Evolutionary conservation across 2,113 vertebrate species (phyloP).

Genomic region (Datnioides undecimradiatus): DNA sequence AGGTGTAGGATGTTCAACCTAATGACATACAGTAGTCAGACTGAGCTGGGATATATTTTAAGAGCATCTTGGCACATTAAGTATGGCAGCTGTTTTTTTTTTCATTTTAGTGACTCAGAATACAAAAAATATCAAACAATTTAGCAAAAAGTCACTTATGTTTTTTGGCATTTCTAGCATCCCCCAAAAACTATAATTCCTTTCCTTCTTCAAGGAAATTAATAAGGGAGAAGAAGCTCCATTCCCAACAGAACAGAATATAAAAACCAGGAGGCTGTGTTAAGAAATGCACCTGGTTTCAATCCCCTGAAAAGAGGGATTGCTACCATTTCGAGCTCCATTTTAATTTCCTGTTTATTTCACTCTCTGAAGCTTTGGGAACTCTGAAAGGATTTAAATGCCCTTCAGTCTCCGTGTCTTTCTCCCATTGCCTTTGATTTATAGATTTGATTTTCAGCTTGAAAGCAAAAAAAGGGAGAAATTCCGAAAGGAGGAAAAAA

Average conservation of each 20-base stretch:
- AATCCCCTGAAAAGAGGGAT: conserved; percentile 67
- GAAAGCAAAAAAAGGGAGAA: conserved; percentile 68
- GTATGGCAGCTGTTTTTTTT: not conserved
- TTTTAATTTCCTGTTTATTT: conserved; percentile 83
- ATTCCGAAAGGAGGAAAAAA: conserved; percentile 61
- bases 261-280: conserved; percentile 55
- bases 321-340: conserved; percentile 71
- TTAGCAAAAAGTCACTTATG: conserved; percentile 2
- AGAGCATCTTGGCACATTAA: conserved; percentile 8
- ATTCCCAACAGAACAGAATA: conserved; percentile 59
- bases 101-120: not conserved
- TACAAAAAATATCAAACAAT: conserved; percentile 2
- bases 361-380: conserved; percentile 69
- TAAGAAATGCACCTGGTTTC: conserved; percentile 66
- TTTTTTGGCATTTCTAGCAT: conserved; percentile 24
- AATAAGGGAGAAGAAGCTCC: conserved; percentile 52
- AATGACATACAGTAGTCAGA: conserved; percentile 15
- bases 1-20: conserved; percentile 27
- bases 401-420: conserved; percentile 71
- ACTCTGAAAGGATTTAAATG: conserved; percentile 78
- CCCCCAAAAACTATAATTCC: conserved; percentile 28
- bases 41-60: conserved; percentile 17
- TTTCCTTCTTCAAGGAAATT: conserved; percentile 46
- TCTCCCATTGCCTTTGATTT: conserved; percentile 80
- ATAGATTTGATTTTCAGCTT: conserved; percentile 80